Base-by-base conservation (phyloP, 2,113 vertebrate species). In the Pomatostomus ruficeps region DNA sequence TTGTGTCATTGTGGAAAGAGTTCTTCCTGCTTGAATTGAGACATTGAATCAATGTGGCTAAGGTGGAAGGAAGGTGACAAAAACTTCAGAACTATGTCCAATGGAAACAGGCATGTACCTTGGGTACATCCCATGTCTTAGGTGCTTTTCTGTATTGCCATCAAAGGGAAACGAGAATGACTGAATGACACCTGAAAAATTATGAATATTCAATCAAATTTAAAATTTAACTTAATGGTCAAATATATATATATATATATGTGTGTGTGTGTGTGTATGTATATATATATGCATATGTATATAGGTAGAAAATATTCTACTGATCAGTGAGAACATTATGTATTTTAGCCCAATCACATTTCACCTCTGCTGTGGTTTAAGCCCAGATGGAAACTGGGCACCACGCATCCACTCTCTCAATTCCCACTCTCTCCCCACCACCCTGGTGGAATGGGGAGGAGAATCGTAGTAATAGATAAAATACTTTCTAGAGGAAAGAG, bases 391-490 rank as follows among this genome's bases (percentile, higher is more conserved):
- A 68, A 77, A 61, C n/a, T 11, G 33, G 28, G 33, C 22, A 33
- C 26, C 10, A 38, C 0, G 0, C 10, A 59, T 23, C 29, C 35
- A 24, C 35, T 63, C 23, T 18, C 5, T 29, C 15, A 66, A 20
- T 29, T 61, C 15, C 28, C 24, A 8, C 12, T 61, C 46, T 45
- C 33, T 51, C 2, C 3, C 12, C 9, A 1, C 2, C 0, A 33
- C 1, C 10, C 33, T 5, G 1, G 38, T 38, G 28, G 23, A 77
- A 68, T 16, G 7, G 7, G 23, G 12, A 68, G n/a, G 42, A 52
- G 18, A 12, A 61, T 52, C 1, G 1, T 38, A 38, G 28, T 28
- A 66, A 42, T 5, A 67, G 8, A 84, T 87, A 54, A 58, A 52
- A 8, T 9, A 28, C 7, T 63, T 82, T 46, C 26, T 49, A 76